Percentiles rank a stretch among this genome's conserved stretches.
phyloP scores from a whole-genome alignment of 2,888 invertebrate genomes.

The Halocaridina rubra region DNA sequence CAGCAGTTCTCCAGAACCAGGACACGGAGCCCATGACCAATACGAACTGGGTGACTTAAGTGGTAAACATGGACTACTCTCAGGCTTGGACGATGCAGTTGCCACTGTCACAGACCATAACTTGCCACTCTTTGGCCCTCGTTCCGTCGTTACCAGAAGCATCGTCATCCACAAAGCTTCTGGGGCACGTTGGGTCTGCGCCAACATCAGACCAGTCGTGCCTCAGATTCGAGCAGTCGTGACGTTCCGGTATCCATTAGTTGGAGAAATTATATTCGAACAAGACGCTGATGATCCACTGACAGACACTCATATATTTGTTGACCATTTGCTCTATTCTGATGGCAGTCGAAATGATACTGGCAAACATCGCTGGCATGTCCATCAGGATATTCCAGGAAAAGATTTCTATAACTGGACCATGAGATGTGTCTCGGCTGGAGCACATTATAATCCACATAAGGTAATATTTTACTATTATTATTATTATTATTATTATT shows the following conservation, averaged over 20 bases:
- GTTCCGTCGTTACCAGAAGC: constrained; percentile 84
- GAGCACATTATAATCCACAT: constrained; percentile 82
- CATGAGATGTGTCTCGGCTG: constrained; percentile 83
- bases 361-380: constrained; percentile 78
- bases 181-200: constrained; percentile 69
- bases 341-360: constrained; percentile 77
- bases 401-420: constrained; percentile 93
- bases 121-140: constrained; percentile 82
- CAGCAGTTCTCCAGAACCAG: constrained; percentile 69
- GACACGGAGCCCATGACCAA: constrained; percentile 85
- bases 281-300: constrained; percentile 84
- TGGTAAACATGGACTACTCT: constrained; percentile 79
- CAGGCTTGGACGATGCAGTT: constrained; percentile 70
- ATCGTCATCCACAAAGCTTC: constrained; percentile 77
- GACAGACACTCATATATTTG: constrained; percentile 85
- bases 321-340: constrained; percentile 87
- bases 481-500: too few relatives aligned
- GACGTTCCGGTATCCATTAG: constrained; percentile 86
- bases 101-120: constrained; percentile 82
- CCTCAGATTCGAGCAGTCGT: constrained; percentile 81
- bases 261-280: constrained; percentile 84
- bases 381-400: constrained; percentile 83
- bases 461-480: constrained; percentile 70
- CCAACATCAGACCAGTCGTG: constrained; percentile 66
- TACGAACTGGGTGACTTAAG: constrained; percentile 90